These are phyloP conservation scores for Naja naja DNA, from an alignment of 2,113 vertebrate genomes.

Conservation along the genomic window DNA sequence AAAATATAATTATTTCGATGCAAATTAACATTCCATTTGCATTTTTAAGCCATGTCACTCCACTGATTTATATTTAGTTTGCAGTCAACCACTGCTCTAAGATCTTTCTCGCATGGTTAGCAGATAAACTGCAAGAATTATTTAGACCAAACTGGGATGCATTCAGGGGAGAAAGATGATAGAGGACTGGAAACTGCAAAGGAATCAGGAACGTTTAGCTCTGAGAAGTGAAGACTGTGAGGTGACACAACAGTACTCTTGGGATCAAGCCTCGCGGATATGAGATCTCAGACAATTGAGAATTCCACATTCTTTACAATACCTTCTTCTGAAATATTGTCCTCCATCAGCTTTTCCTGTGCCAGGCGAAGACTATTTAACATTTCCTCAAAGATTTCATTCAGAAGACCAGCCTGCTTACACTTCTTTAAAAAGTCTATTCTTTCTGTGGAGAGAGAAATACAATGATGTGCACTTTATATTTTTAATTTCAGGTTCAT, in stretches of 20 bases:
- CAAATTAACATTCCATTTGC: neutral
- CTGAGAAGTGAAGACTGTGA: neutral
- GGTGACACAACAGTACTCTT: neutral
- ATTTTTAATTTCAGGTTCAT: neutral
- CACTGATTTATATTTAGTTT: neutral
- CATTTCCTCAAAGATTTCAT: constrained; percentile 72
- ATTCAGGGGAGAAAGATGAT: neutral
- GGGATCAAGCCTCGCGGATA: neutral
- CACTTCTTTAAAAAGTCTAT: constrained; percentile 70
- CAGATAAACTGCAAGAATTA: neutral
- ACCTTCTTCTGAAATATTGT: constrained; percentile 73
- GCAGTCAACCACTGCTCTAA: neutral
- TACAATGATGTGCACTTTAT: neutral
- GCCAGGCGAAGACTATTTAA: constrained; percentile 66
- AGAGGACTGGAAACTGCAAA: neutral
- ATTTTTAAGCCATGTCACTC: neutral
- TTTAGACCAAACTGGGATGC: neutral
- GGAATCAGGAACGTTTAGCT: neutral
- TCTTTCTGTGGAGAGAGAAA: constrained; percentile 50
- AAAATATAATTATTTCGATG: neutral
- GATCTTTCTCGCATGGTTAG: neutral
- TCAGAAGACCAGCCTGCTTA: constrained; percentile 70
- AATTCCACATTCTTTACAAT: neutral
- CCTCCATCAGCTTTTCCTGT: constrained; percentile 68
- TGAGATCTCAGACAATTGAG: neutral